Evolutionary conservation across 1,140 invertebrate species (phyloP).

Genomic region (Eurosta solidaginis): DNA sequence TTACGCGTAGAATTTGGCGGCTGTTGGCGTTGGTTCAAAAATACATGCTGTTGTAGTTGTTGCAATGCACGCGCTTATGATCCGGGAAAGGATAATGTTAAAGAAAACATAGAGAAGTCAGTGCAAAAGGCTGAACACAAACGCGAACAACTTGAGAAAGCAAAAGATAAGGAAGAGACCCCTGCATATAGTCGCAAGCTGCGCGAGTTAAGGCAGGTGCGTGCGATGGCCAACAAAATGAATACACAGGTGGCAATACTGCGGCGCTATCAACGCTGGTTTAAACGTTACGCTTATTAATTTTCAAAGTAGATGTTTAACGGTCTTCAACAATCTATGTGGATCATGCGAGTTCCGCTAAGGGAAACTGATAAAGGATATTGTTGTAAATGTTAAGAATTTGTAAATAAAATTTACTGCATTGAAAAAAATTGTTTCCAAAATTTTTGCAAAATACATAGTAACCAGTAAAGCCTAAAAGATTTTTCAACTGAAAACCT

Average conservation of each 20-base stretch:
- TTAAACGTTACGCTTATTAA: too few species aligned
- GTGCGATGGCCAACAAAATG: neutral
- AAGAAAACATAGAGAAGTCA: neutral
- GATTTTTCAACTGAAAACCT: too few species aligned
- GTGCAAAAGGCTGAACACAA: neutral
- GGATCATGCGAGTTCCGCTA: too few species aligned
- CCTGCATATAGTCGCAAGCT: neutral
- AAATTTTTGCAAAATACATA: too few species aligned
- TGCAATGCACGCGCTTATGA: neutral
- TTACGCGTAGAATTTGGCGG: conserved; percentile 38
- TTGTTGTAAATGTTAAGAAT: too few species aligned
- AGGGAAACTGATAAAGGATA: too few species aligned
- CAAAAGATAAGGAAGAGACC: neutral
- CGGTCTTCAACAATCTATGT: too few species aligned
- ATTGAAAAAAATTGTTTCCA: too few species aligned
- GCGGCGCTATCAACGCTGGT: neutral
- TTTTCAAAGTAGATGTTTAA: too few species aligned
- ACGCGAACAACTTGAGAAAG: neutral
- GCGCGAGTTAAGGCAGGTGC: neutral
- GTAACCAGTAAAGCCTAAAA: too few species aligned
- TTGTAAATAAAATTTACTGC: too few species aligned
- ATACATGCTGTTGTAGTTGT: neutral
- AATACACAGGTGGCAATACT: neutral
- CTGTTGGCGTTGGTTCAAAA: neutral
- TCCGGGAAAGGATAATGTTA: neutral